These are phyloP conservation scores for Myathropa florea DNA, from an alignment of 2,888 invertebrate genomes.

Conservation along the genomic window DNA sequence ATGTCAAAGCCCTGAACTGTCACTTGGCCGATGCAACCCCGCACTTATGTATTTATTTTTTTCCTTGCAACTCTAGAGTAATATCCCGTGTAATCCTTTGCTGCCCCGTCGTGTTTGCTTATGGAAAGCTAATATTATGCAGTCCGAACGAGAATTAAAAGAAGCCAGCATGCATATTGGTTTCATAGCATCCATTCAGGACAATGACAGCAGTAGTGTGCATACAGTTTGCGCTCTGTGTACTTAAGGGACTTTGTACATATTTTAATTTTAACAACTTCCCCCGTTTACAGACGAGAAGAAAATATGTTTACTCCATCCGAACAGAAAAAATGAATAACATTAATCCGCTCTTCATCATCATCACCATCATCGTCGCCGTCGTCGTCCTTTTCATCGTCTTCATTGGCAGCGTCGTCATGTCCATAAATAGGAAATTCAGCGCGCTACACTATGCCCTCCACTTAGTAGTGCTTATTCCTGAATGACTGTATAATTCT, in stretches of 20 bases:
- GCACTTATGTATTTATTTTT: not conserved
- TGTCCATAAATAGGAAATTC: slow-evolving; percentile 59
- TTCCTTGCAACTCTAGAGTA: not conserved
- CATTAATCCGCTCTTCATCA: slow-evolving; percentile 64
- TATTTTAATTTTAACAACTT: slow-evolving; percentile 31
- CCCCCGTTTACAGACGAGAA: not conserved
- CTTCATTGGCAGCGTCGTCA: slow-evolving; percentile 26
- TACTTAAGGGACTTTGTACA: not conserved
- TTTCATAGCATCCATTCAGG: slow-evolving; percentile 38
- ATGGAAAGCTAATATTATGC: slow-evolving; percentile 52
- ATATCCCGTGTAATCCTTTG: slow-evolving; percentile 37
- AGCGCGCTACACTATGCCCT: slow-evolving; percentile 41
- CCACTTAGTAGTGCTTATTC: slow-evolving; percentile 41
- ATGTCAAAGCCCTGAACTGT: not conserved
- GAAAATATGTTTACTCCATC: slow-evolving; percentile 56
- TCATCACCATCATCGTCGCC: slow-evolving; percentile 32
- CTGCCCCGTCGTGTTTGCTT: slow-evolving; percentile 55
- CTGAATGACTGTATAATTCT: slow-evolving; percentile 54
- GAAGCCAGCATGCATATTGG: slow-evolving; percentile 42
- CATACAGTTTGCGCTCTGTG: slow-evolving; percentile 22
- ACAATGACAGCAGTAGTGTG: slow-evolving; percentile 33
- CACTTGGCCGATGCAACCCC: not conserved
- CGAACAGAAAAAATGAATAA: slow-evolving; percentile 52
- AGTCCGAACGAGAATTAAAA: slow-evolving; percentile 28
- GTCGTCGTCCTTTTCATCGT: slow-evolving; percentile 45